phyloP scores from a whole-genome alignment of 1,140 invertebrate genomes.

The Melanaphis sacchari region DNA sequence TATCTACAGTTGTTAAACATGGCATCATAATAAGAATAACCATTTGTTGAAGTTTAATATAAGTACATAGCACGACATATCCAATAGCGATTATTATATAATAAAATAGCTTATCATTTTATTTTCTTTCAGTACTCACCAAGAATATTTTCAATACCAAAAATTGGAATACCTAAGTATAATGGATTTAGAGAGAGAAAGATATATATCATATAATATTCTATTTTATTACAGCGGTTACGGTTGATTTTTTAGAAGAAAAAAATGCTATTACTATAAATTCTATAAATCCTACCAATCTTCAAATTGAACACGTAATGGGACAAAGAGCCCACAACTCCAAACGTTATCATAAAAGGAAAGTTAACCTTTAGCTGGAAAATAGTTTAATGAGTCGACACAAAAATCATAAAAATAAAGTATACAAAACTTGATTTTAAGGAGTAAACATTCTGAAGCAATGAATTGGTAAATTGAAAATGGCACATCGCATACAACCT shows the following conservation, averaged over 20 bases:
- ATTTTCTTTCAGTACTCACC: not conserved
- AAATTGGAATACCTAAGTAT: not conserved
- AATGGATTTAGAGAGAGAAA: no score
- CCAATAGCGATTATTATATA: no score
- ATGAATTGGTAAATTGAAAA: not conserved
- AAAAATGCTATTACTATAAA: not conserved
- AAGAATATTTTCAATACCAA: not conserved
- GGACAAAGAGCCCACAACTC: not conserved
- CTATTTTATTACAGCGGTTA: not conserved
- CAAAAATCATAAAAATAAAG: not conserved
- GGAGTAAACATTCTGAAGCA: not conserved
- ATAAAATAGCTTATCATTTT: not conserved
- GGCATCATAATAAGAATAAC: no score
- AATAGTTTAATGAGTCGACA: not conserved
- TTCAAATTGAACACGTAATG: not conserved
- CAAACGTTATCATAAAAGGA: not conserved
- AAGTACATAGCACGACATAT: no score
- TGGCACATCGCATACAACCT: not conserved
- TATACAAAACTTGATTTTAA: not conserved
- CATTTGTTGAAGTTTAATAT: no score
- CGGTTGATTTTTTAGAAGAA: not conserved
- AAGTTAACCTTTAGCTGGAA: not conserved
- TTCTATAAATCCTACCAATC: no score
- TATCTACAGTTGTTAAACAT: no score
- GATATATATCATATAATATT: no score